A percentile compares a stretch with the other conserved stretches of the same genome.
phyloP scores from a whole-genome alignment of 2,113 vertebrate species.

The Callipepla californica region DNA sequence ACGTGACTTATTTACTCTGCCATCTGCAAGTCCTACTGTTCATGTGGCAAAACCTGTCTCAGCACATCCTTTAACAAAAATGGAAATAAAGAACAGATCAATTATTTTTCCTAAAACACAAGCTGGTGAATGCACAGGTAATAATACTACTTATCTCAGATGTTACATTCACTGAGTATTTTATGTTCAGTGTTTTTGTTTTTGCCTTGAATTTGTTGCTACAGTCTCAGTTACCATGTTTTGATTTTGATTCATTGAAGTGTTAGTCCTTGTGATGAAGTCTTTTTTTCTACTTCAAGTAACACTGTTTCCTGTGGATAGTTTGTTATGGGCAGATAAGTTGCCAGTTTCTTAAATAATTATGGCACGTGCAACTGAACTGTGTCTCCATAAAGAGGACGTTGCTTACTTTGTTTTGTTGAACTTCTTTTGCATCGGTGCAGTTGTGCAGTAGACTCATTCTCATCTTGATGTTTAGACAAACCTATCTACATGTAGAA shows the following conservation, averaged over 20 bases:
- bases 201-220: background rate
- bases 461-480: background rate
- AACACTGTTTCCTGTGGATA: background rate
- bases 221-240: background rate
- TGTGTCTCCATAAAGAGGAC: background rate
- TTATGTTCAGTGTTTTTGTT: background rate
- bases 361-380: background rate
- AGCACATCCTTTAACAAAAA: constrained; percentile 59
- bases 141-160: background rate
- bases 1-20: constrained; percentile 56
- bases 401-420: background rate
- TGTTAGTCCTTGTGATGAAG: background rate
- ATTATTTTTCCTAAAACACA: constrained; percentile 85
- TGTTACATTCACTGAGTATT: background rate
- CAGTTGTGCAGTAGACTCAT: background rate
- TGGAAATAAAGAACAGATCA: constrained; percentile 86
- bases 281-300: background rate
- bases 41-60: constrained; percentile 67
- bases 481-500: background rate
- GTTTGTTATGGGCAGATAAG: background rate
- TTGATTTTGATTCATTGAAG: background rate
- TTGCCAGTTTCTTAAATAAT: background rate
- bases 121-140: constrained; percentile 89
- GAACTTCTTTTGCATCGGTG: background rate
- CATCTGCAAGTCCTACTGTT: constrained; percentile 75